Base-by-base conservation (phyloP, 2,797 vertebrate genomes). In the Darevskia mixta region DNA sequence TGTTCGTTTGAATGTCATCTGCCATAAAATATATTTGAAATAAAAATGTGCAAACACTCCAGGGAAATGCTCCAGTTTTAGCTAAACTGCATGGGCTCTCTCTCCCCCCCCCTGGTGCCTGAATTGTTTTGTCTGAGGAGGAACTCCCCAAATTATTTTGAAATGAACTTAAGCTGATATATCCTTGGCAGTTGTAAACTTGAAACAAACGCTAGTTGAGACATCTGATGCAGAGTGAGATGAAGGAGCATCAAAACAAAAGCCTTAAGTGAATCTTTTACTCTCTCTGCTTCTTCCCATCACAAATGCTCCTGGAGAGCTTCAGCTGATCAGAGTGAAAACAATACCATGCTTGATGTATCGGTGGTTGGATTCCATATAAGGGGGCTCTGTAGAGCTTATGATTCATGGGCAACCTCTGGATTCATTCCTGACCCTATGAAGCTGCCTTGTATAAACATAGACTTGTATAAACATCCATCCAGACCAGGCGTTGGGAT, bases 1-100 rank as follows among this genome's bases (percentile, higher is more conserved):
- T 81, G 8, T 84, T 90, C 80, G 72, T 90, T 92, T 92, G 84
- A 77, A 9, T 25, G 86, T 86, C 82, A 88, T 93, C 18, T 92
- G 66, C 7, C 0, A 43, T 88, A 83, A 69, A 80, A 82, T 75
- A 67, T 1, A 2, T 82, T 82, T 2, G 0, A 80, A 89, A 88
- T n/a, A 17, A 10, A 13, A n/a, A 64, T 29, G 38, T 77, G 25
- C 35, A 13, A 75, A 61, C 32, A 3, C 27, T 76, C 18, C 41
- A 7, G 25, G 13, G 38, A 41, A 66, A 41, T 27, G 45, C 5
- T 2, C 43, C 10, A 35, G 5, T 35, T 49, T 72, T 73, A 35
- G 49, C 49, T 25, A 81, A 41, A 8, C 6, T 35, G 49, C 9
- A 35, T 35, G 35, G 35, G 35, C 35, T 35, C 35, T 3, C 35